These are phyloP conservation scores for Lymantria dispar DNA, from an alignment of 2,888 invertebrate species.

Conservation along the genomic window DNA sequence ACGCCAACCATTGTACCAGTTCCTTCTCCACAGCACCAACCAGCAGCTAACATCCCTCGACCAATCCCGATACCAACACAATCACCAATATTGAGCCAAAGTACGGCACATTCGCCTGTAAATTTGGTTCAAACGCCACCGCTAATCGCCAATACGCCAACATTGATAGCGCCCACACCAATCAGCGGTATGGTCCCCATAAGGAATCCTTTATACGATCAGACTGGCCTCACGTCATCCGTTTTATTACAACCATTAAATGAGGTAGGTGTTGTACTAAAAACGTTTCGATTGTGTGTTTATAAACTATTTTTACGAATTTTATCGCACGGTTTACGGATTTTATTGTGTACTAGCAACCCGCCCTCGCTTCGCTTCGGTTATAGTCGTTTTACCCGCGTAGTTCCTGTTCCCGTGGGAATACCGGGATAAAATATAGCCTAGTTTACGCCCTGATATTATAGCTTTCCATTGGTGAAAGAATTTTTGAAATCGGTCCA, in stretches of 20 bases:
- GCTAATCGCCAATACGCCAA: constrained; percentile 35
- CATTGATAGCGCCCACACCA: constrained; percentile 52
- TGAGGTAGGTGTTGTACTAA: constrained; percentile 49
- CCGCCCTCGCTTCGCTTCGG: no score
- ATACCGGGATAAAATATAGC: no score
- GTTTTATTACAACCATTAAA: constrained; percentile 72
- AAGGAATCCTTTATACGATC: constrained; percentile 67
- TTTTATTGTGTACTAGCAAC: no score
- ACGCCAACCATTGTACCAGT: constrained; percentile 41
- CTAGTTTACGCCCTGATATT: no score
- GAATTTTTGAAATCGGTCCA: no score
- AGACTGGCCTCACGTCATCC: constrained; percentile 65
- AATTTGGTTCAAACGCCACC: constrained; percentile 49
- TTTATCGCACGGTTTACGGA: no score
- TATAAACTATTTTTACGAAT: no score
- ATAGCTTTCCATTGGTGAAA: no score
- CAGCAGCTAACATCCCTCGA: constrained; percentile 10
- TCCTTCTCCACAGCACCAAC: constrained; percentile 16
- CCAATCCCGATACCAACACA: constrained; percentile 28
- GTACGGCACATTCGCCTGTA: constrained; percentile 42
- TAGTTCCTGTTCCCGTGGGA: no score
- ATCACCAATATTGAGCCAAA: constrained; percentile 10
- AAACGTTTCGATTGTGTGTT: neutral
- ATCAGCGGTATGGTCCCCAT: constrained; percentile 71
- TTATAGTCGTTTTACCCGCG: no score